phyloP scores from a whole-genome alignment of 2,797 vertebrate genomes.

The Ciconia nigra region DNA sequence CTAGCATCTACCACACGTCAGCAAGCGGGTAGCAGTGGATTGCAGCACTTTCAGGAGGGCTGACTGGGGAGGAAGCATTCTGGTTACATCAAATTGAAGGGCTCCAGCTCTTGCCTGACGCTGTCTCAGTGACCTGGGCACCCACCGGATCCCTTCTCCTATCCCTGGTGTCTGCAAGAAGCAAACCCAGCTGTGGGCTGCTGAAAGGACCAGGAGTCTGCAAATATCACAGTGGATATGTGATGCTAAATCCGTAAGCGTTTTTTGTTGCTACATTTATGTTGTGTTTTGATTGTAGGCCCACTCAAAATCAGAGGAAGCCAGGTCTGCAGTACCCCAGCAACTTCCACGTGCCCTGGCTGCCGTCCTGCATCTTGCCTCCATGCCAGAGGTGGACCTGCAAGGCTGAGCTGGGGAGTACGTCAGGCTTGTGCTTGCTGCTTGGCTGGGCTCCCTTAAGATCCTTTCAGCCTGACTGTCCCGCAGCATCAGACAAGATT shows the following conservation, averaged over 20 bases:
- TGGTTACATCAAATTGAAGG: neutral
- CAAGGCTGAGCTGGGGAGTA: neutral
- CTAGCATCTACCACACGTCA: accelerated
- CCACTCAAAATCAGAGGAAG: neutral
- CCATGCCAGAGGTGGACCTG: neutral
- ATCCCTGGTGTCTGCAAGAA: neutral
- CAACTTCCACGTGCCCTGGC: accelerated
- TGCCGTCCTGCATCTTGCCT: neutral
- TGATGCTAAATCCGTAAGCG: neutral
- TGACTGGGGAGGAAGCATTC: neutral
- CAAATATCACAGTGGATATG: neutral
- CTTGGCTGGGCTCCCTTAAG: neutral
- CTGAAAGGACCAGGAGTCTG: neutral
- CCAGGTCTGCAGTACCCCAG: neutral
- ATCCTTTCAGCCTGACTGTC: neutral
- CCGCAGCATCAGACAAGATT: accelerated
- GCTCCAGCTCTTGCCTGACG: neutral
- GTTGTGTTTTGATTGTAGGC: neutral
- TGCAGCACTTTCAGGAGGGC: neutral
- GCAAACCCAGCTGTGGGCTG: neutral
- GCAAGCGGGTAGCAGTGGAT: neutral
- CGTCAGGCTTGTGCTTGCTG: neutral
- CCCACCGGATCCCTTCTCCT: neutral
- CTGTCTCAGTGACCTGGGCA: neutral
- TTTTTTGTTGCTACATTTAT: neutral